A percentile compares a stretch with the other conserved stretches of the same genome.
Evolutionary conservation across 2,113 vertebrate species (phyloP).

Genomic region (Catharus fuscescens): DNA sequence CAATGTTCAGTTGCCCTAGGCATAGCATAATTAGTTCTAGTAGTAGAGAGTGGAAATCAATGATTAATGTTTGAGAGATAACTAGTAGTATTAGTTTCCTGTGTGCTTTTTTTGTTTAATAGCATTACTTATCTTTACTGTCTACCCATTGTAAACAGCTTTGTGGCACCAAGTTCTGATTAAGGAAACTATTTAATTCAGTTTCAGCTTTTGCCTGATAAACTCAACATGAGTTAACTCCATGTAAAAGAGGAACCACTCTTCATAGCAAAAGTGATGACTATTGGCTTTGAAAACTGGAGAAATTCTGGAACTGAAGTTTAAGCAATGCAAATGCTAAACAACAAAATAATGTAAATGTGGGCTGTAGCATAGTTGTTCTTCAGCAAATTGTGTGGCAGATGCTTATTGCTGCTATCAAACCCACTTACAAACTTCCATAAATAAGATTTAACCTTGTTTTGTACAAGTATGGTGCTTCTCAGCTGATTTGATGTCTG

Average conservation of each 20-base stretch:
- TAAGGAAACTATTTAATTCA: slow-evolving; percentile 44
- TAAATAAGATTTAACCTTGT: neutral
- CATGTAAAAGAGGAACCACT: neutral
- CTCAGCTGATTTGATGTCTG: neutral
- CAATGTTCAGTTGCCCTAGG: neutral
- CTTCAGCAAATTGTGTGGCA: neutral
- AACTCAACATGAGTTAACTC: neutral
- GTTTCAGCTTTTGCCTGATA: slow-evolving; percentile 47
- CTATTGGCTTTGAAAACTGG: neutral
- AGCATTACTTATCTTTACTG: slow-evolving; percentile 47
- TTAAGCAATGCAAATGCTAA: neutral
- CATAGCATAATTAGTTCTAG: slow-evolving; percentile 11
- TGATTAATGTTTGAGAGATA: slow-evolving; percentile 63
- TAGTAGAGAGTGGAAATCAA: slow-evolving; percentile 53
- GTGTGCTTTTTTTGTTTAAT: neutral
- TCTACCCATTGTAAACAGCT: slow-evolving; percentile 51
- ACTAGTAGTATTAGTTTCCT: slow-evolving; percentile 50
- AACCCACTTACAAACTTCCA: neutral
- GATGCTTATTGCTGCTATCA: neutral
- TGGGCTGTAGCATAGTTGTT: neutral
- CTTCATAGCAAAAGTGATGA: neutral
- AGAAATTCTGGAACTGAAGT: neutral
- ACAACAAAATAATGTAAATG: neutral
- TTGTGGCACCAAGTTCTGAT: slow-evolving; percentile 36
- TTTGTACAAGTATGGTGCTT: neutral